Conservation (phyloP, 2,888 invertebrate species). For the Agonopterix subpropinquella region DNA sequence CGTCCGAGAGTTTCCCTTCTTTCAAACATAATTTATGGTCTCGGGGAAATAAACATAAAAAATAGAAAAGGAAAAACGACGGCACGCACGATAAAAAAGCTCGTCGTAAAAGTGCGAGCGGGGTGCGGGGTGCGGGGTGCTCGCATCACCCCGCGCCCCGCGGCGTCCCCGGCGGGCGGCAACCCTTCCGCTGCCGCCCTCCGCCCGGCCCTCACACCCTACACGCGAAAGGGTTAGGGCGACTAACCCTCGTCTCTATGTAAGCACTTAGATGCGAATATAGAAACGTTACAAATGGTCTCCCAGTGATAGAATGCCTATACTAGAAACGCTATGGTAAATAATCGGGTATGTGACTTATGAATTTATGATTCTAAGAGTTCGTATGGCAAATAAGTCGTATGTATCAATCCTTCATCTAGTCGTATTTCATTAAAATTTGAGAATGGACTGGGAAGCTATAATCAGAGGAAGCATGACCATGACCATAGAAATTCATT, state of each 20-base stretch:
- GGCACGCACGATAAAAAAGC: conserved; percentile 76
- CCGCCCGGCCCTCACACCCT: conserved; percentile 39
- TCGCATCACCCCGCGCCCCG: conserved; percentile 27
- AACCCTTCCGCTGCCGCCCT: conserved; percentile 69
- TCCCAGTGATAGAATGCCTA: neutral
- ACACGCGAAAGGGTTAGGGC: conserved; percentile 66
- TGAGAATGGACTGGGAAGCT: no score
- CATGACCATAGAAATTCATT: neutral
- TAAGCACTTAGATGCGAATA: conserved; percentile 22
- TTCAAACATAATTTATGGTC: conserved; percentile 77
- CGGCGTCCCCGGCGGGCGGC: conserved; percentile 47
- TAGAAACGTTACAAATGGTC: conserved; percentile 9
- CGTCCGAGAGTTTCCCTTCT: conserved; percentile 75
- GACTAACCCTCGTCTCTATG: conserved; percentile 50
- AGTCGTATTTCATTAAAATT: no score
- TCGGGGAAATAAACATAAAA: conserved; percentile 77
- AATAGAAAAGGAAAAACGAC: conserved; percentile 76
- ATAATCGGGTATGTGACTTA: no score
- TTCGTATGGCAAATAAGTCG: neutral
- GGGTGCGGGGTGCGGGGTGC: conserved; percentile 34
- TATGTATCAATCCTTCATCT: no score
- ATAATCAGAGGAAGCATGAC: neutral
- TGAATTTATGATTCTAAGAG: neutral
- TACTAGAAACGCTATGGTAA: no score
- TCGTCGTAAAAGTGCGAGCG: conserved; percentile 68